A percentile compares a stretch with the other conserved stretches of the same genome.
Conservation (phyloP, 2,888 invertebrate genomes). For the Cartodere bifasciata region DNA sequence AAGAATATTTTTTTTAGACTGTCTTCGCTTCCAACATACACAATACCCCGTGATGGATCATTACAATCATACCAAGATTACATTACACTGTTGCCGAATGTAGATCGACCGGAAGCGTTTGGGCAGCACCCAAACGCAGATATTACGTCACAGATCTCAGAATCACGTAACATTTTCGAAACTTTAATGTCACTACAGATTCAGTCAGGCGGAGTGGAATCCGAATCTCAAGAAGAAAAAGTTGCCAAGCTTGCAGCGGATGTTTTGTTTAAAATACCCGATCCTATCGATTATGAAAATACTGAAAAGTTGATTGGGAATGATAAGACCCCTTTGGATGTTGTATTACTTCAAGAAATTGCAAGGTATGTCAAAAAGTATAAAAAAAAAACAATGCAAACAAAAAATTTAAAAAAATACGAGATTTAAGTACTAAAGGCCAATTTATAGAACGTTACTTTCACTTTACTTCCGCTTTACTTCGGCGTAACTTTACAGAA, state of each 20-base stretch:
- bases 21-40: conserved; percentile 62
- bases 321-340: conserved; percentile 66
- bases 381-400: not conserved
- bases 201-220: conserved; percentile 42
- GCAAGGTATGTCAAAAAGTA: conserved; percentile 21
- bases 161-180: conserved; percentile 61
- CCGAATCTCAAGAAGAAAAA: conserved; percentile 58
- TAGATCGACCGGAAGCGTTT: conserved; percentile 77
- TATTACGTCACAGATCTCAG: conserved; percentile 73
- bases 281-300: conserved; percentile 61
- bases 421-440: no score
- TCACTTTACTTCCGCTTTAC: no score
- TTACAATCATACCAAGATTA: conserved; percentile 71
- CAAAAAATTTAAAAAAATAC: not conserved
- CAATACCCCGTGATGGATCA: conserved; percentile 71
- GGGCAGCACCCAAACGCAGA: conserved; percentile 87
- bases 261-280: conserved; percentile 59
- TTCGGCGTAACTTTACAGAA: no score
- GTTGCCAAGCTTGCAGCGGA: conserved; percentile 56
- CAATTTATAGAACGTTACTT: no score
- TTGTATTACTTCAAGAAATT: conserved; percentile 73
- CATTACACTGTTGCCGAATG: conserved; percentile 60
- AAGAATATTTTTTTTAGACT: conserved; percentile 47
- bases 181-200: conserved; percentile 68
- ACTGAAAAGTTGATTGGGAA: conserved; percentile 62